Base-by-base conservation (phyloP, 1,140 invertebrate species). In the Drosophila novamexicana region DNA sequence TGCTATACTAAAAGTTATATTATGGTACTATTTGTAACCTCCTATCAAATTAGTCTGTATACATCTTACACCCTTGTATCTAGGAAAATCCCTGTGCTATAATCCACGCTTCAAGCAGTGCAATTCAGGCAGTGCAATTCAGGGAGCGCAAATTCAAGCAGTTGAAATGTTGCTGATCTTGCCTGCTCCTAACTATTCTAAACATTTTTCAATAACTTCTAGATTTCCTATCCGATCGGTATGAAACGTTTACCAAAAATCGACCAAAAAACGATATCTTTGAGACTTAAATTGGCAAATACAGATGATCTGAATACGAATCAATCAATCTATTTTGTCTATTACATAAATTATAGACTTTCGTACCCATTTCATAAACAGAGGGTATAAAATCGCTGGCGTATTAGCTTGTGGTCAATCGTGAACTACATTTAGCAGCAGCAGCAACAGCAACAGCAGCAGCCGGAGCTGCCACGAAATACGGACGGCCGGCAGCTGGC, bases 401-500 rank as follows among this genome's bases (percentile, higher is more conserved):
- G 78, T 63, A 63, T 81, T 45, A 50, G 29, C 22, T 29, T 29
- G 22, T 29, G 22, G 22, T 29, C 22, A 29, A 36, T 52, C 69
- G 36, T 63, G 61, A 63, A 54, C 76, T 65, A 79, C 76, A 77
- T 76, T 79, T 76, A 49, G 66, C 70, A 78, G 70, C 59, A 68
- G 56, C 65, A 8, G 34, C 42, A 29, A 16, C 32, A 18, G 44
- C 37, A 3, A 36, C n/a, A 16, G 45, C 52, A 47, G 10, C 67
- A 62, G 52, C 52, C 34, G 50, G 50, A 53, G 50, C 50, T 53
- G 29, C 50, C 32, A 36, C 32, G 36, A 53, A 36, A 9, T 8
- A 14, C 8, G n/a, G 5, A 16, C 50, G 12, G n/a, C 8, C 29
- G 32, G 8, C 32, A 54, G 34, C 52, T 32, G 44, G 42, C 75